Evolutionary conservation across 2,797 vertebrate species (phyloP), one percentile per base, ranked within the genome.

Genomic region (Jordanella pulchra): DNA sequence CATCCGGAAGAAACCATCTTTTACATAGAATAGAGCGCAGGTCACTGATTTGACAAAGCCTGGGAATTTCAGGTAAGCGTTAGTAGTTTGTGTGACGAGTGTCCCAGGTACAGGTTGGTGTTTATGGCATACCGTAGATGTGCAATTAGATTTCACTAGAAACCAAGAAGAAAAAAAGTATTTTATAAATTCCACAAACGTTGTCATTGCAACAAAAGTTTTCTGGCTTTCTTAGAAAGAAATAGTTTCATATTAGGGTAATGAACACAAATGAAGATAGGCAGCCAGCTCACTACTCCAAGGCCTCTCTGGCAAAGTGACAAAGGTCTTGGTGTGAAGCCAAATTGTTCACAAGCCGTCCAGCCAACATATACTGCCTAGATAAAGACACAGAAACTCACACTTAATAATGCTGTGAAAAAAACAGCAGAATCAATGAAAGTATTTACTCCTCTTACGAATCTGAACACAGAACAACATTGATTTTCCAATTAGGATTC

Each of bases 61-160:
- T 30, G 65, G 78, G 76, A 86, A 84, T 84, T 67, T 88, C 75
- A 76, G 77, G 80, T 82, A 84, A 89, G 77, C 67, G 83, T 82
- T 81, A 73, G 80, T 67, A 79, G 76, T 55, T 27, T 66, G 69
- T 60, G 72, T 58, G 83, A 86, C 80, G n/a, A 77, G 84, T 72
- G 80, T 61, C 53, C 74, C 77, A 77, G 67, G 81, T 74, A 72
- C 69, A 77, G 14, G 69, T 50, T 10, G 18, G 39, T 0, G 1
- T 80, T 90, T 75, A 86, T 67, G 64, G 48, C n/a, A 39, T 27
- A n/a, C 78, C 79, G 72, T 77, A 55, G 74, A 81, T 78, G 61
- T 21, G 27, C 65, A 75, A 45, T 21, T 61, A 68, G 68, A 72
- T 77, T 80, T 84, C 51, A 78, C 25, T 7, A 12, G 18, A 54